These are phyloP conservation scores for Nyctalus aviator DNA, from an alignment of 2,797 vertebrate genomes.

Conservation along the genomic window DNA sequence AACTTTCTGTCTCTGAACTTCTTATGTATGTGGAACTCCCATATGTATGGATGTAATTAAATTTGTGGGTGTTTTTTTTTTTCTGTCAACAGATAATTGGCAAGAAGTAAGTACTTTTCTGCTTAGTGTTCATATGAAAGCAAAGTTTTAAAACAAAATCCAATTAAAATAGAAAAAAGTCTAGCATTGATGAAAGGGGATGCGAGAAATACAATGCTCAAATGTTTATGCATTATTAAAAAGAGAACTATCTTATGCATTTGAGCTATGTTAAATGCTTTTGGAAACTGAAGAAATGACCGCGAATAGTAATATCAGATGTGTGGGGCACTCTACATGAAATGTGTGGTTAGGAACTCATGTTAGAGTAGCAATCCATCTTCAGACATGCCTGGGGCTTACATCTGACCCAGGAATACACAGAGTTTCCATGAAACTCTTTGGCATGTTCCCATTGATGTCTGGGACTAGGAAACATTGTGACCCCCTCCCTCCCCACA, in stretches of 20 bases:
- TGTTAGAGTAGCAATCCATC: too few relatives aligned
- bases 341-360: too few relatives aligned
- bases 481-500: too few relatives aligned
- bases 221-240: neutral
- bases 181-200: neutral
- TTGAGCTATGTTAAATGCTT: neutral
- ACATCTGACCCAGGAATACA: too few relatives aligned
- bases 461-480: too few relatives aligned
- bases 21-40: neutral
- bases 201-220: neutral
- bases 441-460: too few relatives aligned
- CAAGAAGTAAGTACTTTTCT: neutral
- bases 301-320: too few relatives aligned
- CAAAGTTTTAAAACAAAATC: neutral
- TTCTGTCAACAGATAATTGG: neutral
- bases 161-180: neutral
- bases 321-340: too few relatives aligned
- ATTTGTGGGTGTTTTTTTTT: neutral
- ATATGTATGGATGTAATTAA: neutral
- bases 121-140: neutral
- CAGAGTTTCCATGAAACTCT: too few relatives aligned
- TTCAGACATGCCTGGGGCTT: too few relatives aligned
- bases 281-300: neutral
- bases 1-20: neutral
- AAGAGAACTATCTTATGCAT: slow-evolving; percentile 63